Conservation (phyloP, 2,888 invertebrate species). For the Trissolcus japonicus region DNA sequence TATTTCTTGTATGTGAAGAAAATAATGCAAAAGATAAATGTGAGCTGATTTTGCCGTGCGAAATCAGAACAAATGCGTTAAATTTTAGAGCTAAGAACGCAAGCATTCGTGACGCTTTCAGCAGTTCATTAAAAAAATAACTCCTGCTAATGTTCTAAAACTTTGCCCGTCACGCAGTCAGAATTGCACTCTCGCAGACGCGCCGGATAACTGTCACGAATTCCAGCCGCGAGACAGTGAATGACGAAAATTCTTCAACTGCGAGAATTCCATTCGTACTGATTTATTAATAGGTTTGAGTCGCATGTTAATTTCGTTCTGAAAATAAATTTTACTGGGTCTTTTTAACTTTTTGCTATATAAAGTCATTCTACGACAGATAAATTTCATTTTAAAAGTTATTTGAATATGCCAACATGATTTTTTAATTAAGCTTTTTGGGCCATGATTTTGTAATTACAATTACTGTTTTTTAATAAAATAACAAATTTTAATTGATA, state of each 20-base stretch:
- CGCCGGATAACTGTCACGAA: constrained; percentile 37
- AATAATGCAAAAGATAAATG: no score
- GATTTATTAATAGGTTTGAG: constrained; percentile 42
- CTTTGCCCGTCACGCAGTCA: constrained; percentile 30
- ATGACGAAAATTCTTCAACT: constrained; percentile 44
- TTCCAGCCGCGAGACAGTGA: constrained; percentile 25
- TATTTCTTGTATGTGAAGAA: no score
- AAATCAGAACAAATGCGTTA: background rate
- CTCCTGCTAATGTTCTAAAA: constrained; percentile 19
- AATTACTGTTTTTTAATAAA: no score
- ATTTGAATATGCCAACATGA: no score
- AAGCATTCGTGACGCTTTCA: constrained; percentile 26
- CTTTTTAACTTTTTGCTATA: no score
- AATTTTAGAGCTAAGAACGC: background rate
- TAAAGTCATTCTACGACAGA: no score
- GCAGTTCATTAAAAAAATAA: constrained; percentile 46
- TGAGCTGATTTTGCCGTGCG: background rate
- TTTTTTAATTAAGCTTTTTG: no score
- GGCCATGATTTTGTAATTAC: no score
- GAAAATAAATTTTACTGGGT: no score
- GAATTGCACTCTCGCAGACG: constrained; percentile 21
- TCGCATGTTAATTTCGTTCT: constrained; percentile 18
- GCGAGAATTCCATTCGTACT: constrained; percentile 34
- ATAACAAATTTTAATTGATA: no score
- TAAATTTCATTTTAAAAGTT: no score